A percentile compares a stretch with the other conserved stretches of the same genome.
phyloP scores from a whole-genome alignment of 2,113 vertebrate genomes.

The Cyanoramphus novaezelandiae region DNA sequence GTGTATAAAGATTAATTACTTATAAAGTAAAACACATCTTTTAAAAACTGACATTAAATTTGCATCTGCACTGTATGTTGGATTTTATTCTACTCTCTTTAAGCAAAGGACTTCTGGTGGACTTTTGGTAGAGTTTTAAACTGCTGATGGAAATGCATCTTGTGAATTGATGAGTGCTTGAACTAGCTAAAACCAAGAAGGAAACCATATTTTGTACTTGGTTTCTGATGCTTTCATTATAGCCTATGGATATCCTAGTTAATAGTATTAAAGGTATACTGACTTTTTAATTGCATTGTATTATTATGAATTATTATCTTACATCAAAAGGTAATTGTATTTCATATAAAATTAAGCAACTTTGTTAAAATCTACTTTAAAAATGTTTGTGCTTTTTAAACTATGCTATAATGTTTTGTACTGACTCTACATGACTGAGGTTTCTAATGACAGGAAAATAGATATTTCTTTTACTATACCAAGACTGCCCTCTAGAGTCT shows the following conservation, averaged over 20 bases:
- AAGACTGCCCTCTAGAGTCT: constrained; percentile 75
- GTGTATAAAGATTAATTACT: constrained; percentile 85
- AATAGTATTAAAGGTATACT: background rate
- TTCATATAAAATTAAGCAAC: background rate
- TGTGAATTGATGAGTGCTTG: background rate
- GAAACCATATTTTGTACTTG: background rate
- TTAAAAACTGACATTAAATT: constrained; percentile 73
- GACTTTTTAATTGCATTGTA: background rate
- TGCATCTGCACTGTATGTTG: constrained; percentile 60
- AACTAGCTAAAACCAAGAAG: fast-evolving
- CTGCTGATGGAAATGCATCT: constrained; percentile 8
- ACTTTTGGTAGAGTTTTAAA: constrained; percentile 7
- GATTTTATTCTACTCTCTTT: constrained; percentile 22
- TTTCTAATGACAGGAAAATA: background rate
- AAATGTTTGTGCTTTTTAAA: background rate
- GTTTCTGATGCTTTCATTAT: background rate
- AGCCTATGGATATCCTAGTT: background rate
- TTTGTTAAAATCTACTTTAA: background rate
- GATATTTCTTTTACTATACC: constrained; percentile 26
- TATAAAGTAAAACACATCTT: constrained; percentile 75
- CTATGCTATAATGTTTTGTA: background rate
- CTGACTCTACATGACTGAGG: background rate
- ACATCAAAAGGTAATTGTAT: background rate
- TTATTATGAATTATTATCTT: background rate
- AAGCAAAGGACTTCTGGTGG: constrained; percentile 24